These are phyloP conservation scores for Actinemys pallida DNA, from an alignment of 2,113 vertebrate species.

Conservation along the genomic window DNA sequence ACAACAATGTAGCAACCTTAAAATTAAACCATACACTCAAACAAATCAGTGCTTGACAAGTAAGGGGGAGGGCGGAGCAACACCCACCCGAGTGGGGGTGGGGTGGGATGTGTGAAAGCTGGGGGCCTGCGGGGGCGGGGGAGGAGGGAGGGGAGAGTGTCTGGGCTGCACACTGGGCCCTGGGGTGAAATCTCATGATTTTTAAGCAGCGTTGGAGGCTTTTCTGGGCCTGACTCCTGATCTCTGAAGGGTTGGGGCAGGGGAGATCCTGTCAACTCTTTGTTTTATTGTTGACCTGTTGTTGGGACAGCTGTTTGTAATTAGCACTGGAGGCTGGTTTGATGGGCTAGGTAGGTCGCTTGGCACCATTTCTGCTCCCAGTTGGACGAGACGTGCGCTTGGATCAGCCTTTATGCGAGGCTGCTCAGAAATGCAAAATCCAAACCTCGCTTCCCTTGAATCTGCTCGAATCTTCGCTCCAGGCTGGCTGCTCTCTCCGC, in stretches of 20 bases:
- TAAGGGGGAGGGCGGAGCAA: too few relatives aligned
- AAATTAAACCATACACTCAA: not conserved
- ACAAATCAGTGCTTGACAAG: not conserved
- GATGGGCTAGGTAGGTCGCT: not conserved
- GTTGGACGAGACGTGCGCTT: not conserved
- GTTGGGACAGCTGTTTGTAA: not conserved
- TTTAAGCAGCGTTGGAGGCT: not conserved
- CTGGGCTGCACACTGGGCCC: not conserved
- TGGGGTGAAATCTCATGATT: not conserved
- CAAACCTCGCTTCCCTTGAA: not conserved
- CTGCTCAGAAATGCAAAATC: not conserved
- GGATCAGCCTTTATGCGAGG: not conserved
- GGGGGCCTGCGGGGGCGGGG: not conserved
- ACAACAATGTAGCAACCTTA: not conserved
- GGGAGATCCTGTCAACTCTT: not conserved
- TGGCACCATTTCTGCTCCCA: not conserved
- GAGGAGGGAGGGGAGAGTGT: not conserved
- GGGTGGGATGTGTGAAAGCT: not conserved
- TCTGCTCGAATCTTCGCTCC: not conserved
- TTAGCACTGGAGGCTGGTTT: not conserved
- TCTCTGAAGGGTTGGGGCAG: not conserved
- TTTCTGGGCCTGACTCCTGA: not conserved
- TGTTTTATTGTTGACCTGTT: not conserved
- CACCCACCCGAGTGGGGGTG: not conserved
- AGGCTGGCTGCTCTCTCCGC: not conserved